Percentiles rank a stretch among this genome's conserved stretches.
Conservation (phyloP, 2,797 vertebrate species). For the Helarctos malayanus region DNA sequence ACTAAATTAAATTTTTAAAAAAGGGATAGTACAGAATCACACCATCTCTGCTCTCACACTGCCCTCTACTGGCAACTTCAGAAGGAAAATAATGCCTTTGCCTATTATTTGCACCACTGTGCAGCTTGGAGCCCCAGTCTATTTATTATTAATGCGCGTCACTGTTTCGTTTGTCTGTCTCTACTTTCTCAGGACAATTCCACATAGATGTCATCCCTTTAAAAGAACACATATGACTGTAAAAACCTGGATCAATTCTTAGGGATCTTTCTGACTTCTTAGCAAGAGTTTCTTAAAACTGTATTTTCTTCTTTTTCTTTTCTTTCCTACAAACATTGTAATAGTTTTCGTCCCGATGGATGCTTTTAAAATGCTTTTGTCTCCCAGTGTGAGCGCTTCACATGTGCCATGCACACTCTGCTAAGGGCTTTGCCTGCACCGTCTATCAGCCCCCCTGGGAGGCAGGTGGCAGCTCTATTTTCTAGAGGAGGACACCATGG, state of each 20-base stretch:
- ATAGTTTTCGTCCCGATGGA: not conserved
- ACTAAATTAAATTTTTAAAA: no score
- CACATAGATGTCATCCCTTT: not conserved
- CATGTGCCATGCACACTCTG: not conserved
- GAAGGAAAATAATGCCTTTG: not conserved
- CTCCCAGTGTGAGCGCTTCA: not conserved
- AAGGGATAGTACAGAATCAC: not conserved
- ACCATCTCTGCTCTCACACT: conserved; percentile 76
- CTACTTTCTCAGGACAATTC: not conserved
- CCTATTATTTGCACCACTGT: not conserved
- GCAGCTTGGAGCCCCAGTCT: not conserved
- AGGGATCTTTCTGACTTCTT: not conserved
- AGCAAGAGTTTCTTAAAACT: not conserved
- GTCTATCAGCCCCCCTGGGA: not conserved
- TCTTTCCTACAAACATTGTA: not conserved
- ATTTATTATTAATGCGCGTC: no score
- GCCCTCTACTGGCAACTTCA: conserved; percentile 83
- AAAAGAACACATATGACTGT: not conserved
- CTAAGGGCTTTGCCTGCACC: not conserved
- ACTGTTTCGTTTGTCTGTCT: not conserved
- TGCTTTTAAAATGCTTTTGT: not conserved
- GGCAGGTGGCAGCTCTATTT: not conserved
- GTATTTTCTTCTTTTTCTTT: not conserved
- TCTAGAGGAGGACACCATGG: not conserved
- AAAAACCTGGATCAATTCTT: not conserved